Evolutionary conservation across 2,797 vertebrate genomes (phyloP).

Genomic region (Lagodon rhomboides): DNA sequence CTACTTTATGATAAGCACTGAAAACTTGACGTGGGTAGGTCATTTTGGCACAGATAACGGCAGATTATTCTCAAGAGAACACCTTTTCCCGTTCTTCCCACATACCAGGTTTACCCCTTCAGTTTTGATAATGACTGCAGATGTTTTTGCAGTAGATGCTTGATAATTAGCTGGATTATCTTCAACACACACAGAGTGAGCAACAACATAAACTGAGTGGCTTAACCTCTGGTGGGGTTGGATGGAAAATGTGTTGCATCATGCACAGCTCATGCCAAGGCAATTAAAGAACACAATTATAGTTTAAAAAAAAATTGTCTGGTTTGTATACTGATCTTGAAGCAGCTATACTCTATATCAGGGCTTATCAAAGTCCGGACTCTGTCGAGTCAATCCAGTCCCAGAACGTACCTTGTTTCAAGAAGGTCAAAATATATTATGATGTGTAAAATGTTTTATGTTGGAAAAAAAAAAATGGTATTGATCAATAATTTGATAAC

Average conservation of each 20-base stretch:
- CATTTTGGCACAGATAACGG: background rate
- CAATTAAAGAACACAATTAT: background rate
- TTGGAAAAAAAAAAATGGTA: too few species aligned
- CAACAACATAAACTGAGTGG: slow-evolving; percentile 9
- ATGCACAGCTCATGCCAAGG: background rate
- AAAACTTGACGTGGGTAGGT: background rate
- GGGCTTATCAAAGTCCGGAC: too few species aligned
- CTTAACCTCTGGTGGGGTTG: slow-evolving; percentile 22
- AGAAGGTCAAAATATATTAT: too few species aligned
- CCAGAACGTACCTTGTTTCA: too few species aligned
- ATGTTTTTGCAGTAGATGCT: slow-evolving; percentile 38
- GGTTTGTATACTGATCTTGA: too few species aligned
- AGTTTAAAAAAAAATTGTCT: too few species aligned
- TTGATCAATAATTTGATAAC: too few species aligned
- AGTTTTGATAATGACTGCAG: slow-evolving; percentile 19
- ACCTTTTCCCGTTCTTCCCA: slow-evolving; percentile 32
- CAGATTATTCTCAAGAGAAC: slow-evolving; percentile 9
- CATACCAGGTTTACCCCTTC: slow-evolving; percentile 7
- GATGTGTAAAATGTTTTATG: too few species aligned
- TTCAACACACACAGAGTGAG: slow-evolving; percentile 5
- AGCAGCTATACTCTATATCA: too few species aligned
- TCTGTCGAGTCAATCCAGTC: too few species aligned
- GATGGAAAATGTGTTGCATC: background rate
- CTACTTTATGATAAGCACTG: background rate
- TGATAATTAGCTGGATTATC: slow-evolving; percentile 41